phyloP scores from a whole-genome alignment of 2,888 invertebrate species.

The Euproctis similis region DNA sequence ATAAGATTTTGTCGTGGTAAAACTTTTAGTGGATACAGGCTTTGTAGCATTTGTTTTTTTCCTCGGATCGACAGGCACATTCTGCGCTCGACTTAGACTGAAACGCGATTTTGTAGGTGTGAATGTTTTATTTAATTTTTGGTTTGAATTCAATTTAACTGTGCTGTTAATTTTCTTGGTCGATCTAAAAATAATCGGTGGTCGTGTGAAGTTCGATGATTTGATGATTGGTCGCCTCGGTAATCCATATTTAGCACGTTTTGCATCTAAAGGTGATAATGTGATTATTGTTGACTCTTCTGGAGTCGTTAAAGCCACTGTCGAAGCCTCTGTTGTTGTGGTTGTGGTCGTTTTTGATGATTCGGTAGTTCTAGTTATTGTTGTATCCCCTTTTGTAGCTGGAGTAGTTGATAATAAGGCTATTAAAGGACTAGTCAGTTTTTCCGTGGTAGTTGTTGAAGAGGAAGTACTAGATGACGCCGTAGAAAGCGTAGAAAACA shows the following conservation, averaged over 20 bases:
- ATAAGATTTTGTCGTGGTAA: slow-evolving; percentile 43
- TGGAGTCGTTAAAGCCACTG: slow-evolving; percentile 32
- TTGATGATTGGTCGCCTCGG: slow-evolving; percentile 55
- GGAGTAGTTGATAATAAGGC: slow-evolving; percentile 29
- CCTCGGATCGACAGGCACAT: slow-evolving; percentile 59
- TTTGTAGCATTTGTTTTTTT: slow-evolving; percentile 42
- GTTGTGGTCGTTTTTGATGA: slow-evolving; percentile 9
- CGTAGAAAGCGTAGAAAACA: slow-evolving; percentile 21
- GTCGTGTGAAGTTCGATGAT: slow-evolving; percentile 47
- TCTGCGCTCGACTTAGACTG: slow-evolving; percentile 50
- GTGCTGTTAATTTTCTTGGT: slow-evolving; percentile 47
- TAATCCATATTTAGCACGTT: slow-evolving; percentile 58
- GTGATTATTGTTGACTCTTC: slow-evolving; percentile 51
- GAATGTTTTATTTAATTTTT: slow-evolving; percentile 54
- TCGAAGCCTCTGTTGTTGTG: slow-evolving; percentile 31
- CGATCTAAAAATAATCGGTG: slow-evolving; percentile 27
- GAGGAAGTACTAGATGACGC: slow-evolving; percentile 17
- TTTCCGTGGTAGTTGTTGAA: slow-evolving; percentile 20
- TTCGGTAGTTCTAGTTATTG: slow-evolving; percentile 8
- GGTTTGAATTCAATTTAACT: slow-evolving; percentile 30
- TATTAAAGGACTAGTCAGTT: slow-evolving; percentile 24
- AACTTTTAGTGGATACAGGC: slow-evolving; percentile 36
- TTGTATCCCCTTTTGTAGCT: not conserved
- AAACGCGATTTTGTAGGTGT: slow-evolving; percentile 52
- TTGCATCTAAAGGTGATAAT: slow-evolving; percentile 44